These are phyloP conservation scores for Pterocles orientalis DNA, from an alignment of 2,113 vertebrate species.

Conservation along the genomic window DNA sequence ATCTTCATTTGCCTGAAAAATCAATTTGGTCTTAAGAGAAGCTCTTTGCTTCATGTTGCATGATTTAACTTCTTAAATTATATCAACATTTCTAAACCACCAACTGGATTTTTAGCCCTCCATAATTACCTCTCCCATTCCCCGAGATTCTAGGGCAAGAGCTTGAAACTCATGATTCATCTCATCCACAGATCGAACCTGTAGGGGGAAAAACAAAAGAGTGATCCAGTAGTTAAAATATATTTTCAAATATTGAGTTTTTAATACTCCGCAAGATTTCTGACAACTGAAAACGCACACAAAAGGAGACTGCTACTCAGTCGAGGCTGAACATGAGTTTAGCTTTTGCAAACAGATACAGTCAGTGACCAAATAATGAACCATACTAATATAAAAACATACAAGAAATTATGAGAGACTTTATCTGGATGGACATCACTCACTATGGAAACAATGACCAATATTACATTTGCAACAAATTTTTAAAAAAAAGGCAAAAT, in stretches of 20 bases:
- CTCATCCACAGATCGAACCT: conserved; percentile 94
- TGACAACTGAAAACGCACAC: neutral
- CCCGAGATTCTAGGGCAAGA: conserved; percentile 96
- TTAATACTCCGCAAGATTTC: neutral
- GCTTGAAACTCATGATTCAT: conserved; percentile 99
- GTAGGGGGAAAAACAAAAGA: neutral
- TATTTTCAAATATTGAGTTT: neutral
- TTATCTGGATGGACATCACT: neutral
- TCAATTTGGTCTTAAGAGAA: neutral
- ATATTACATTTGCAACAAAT: neutral
- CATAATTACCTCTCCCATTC: conserved; percentile 95
- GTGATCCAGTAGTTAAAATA: neutral
- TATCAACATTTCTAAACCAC: neutral
- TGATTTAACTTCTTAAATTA: neutral
- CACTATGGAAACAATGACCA: neutral
- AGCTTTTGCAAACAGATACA: neutral
- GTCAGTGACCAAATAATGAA: neutral
- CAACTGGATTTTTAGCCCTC: neutral
- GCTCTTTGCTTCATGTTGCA: neutral
- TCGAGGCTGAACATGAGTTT: neutral
- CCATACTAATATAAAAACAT: neutral
- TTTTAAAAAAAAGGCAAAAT: neutral
- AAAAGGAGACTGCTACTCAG: neutral
- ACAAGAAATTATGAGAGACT: neutral
- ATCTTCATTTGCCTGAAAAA: neutral